A percentile compares a stretch with the other conserved stretches of the same genome.
These are phyloP conservation scores for Littorina saxatilis DNA, from an alignment of 1,140 invertebrate species.

Conservation along the genomic window DNA sequence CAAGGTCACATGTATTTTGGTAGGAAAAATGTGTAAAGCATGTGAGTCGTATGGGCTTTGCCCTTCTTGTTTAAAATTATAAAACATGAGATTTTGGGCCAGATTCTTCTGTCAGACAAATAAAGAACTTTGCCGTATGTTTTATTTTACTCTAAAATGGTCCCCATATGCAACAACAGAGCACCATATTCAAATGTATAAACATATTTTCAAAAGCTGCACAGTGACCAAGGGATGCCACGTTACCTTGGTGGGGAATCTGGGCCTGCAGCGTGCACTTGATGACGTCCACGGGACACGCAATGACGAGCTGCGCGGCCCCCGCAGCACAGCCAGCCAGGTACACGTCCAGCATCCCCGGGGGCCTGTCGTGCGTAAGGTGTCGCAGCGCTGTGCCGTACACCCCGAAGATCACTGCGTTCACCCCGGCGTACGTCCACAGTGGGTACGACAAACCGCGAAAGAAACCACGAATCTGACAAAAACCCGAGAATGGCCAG, in stretches of 20 bases:
- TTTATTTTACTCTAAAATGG: too few relatives aligned
- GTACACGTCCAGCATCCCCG: conserved; percentile 68
- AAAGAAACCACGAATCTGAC: conserved; percentile 81
- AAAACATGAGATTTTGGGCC: too few relatives aligned
- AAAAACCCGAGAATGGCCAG: too few relatives aligned
- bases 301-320: conserved; percentile 79
- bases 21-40: too few relatives aligned
- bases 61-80: too few relatives aligned
- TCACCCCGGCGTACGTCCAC: conserved; percentile 81
- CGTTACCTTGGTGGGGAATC: conserved; percentile 77
- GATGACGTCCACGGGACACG: conserved; percentile 83
- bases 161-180: too few relatives aligned
- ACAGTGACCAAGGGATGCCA: conserved; percentile 79
- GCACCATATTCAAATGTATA: too few relatives aligned
- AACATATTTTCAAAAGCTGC: too few relatives aligned
- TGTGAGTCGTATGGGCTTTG: too few relatives aligned
- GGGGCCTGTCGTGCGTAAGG: conserved; percentile 21
- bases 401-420: conserved; percentile 85
- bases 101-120: too few relatives aligned
- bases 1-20: too few relatives aligned
- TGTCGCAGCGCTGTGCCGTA: conserved; percentile 78
- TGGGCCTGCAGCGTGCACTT: conserved; percentile 84
- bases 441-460: conserved; percentile 85
- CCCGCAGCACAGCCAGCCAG: conserved; percentile 81
- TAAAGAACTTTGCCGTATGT: too few relatives aligned